phyloP scores from a whole-genome alignment of 2,888 invertebrate species.

The Tiphia femorata region DNA sequence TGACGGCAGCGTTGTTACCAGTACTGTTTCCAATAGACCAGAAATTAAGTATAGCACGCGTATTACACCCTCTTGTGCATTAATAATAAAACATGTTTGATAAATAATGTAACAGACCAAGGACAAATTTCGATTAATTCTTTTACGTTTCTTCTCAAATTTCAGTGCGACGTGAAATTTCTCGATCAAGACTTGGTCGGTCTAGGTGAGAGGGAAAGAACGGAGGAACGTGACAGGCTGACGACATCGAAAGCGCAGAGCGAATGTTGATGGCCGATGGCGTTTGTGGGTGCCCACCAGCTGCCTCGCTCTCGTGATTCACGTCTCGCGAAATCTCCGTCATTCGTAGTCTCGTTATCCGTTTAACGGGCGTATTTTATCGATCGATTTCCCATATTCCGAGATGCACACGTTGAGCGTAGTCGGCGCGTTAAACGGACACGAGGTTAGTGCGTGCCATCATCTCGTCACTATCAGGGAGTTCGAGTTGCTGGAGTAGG shows the following conservation, averaged over 20 bases:
- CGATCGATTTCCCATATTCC: slow-evolving; percentile 39
- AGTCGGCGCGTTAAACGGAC: slow-evolving; percentile 24
- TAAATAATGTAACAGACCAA: no score
- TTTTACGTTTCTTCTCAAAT: no score
- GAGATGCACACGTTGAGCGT: slow-evolving; percentile 32
- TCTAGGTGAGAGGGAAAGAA: not conserved
- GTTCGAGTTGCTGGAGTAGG: no score
- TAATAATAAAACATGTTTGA: no score
- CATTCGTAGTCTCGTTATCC: slow-evolving; percentile 42
- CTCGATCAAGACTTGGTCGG: no score
- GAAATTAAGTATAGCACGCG: no score
- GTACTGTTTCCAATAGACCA: no score
- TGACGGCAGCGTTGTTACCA: no score
- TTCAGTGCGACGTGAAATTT: no score
- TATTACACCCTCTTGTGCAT: no score
- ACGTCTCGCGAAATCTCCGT: slow-evolving; percentile 42
- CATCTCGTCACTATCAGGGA: no score
- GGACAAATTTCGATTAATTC: no score
- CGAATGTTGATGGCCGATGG: slow-evolving; percentile 35
- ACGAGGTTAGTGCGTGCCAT: not conserved
- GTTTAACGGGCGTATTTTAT: slow-evolving; percentile 44
- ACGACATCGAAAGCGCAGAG: not conserved
- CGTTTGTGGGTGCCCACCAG: slow-evolving; percentile 11
- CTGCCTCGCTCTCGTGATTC: slow-evolving; percentile 33
- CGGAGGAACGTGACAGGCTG: not conserved